Conservation (phyloP, 2,797 vertebrate species). For the Valencia hispanica region DNA sequence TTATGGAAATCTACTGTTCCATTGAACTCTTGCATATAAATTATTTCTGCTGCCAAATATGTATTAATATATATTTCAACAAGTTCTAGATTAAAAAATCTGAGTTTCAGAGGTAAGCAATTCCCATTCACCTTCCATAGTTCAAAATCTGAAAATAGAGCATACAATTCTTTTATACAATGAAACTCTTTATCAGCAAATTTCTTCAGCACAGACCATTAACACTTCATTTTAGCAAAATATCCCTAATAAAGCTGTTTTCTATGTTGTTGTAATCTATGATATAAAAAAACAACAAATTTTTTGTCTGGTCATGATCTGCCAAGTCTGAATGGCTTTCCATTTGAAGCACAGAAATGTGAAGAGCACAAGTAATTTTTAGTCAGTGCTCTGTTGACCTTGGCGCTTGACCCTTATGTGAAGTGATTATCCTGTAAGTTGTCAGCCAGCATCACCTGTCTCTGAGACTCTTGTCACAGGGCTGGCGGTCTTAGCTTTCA, state of each 20-base stretch:
- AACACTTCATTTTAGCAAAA: neutral
- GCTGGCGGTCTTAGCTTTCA: constrained; percentile 42
- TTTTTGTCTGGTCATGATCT: neutral
- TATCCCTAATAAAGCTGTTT: neutral
- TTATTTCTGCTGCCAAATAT: neutral
- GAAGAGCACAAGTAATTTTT: constrained; percentile 15
- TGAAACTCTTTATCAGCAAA: too few species aligned
- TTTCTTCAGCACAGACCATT: neutral
- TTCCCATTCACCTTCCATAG: neutral
- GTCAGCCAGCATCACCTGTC: constrained; percentile 60
- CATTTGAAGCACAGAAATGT: neutral
- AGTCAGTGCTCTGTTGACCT: constrained; percentile 38
- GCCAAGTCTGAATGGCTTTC: neutral
- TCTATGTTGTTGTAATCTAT: too few species aligned
- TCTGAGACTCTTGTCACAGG: constrained; percentile 43
- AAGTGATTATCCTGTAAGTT: constrained; percentile 54
- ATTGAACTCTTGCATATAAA: too few species aligned
- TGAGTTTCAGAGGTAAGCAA: neutral
- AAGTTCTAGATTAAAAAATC: neutral
- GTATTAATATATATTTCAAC: neutral
- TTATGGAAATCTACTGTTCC: neutral
- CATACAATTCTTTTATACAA: too few species aligned
- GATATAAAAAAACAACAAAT: too few species aligned
- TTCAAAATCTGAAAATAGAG: neutral
- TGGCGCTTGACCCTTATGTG: constrained; percentile 48